Percentiles rank a stretch among this genome's conserved stretches.
Evolutionary conservation across 1,140 invertebrate genomes (phyloP).

Genomic region (Panagrolaimus sp.): DNA sequence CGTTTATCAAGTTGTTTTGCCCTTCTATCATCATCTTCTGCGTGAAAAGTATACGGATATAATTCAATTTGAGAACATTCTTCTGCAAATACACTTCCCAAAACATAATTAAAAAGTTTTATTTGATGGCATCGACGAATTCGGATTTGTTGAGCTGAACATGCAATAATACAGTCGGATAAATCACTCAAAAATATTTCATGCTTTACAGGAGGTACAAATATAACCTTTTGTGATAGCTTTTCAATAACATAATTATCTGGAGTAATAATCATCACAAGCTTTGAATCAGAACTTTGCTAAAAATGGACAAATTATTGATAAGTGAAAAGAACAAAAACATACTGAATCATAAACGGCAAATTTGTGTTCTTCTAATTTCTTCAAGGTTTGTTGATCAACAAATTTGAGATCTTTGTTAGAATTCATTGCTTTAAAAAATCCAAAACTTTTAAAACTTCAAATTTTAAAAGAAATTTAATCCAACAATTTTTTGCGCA

Average conservation of each 20-base stretch:
- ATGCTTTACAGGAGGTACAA: background rate
- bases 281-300: too few relatives aligned
- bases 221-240: background rate
- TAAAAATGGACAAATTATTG: too few relatives aligned
- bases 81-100: background rate
- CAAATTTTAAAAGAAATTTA: too few relatives aligned
- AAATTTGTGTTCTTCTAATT: too few relatives aligned
- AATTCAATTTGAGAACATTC: background rate
- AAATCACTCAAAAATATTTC: slow-evolving; percentile 3
- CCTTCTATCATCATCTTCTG: background rate
- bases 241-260: background rate
- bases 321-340: too few relatives aligned
- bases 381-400: too few relatives aligned
- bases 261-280: background rate
- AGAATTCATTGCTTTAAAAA: too few relatives aligned
- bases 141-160: background rate
- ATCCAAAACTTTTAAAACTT: too few relatives aligned
- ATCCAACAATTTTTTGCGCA: too few relatives aligned
- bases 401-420: too few relatives aligned
- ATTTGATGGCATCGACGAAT: background rate
- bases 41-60: background rate
- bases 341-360: too few relatives aligned
- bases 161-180: background rate
- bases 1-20: background rate
- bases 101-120: background rate